Conservation (phyloP, 2,888 invertebrate species). For the Tromatobia lineatoria region DNA sequence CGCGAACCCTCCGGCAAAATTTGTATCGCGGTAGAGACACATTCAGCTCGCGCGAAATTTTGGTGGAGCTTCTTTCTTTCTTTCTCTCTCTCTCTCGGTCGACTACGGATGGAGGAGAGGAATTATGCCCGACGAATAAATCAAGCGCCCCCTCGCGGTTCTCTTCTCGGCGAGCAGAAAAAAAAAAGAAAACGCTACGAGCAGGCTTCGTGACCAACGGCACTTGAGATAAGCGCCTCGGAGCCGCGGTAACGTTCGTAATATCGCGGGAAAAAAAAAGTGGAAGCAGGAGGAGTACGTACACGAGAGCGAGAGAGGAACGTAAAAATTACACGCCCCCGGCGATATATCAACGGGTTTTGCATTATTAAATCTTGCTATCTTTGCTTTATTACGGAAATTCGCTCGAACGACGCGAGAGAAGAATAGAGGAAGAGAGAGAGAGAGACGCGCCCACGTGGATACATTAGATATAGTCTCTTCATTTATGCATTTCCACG, state of each 20-base stretch:
- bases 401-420: slow-evolving; percentile 44
- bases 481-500: slow-evolving; percentile 15
- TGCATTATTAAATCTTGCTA: slow-evolving; percentile 72
- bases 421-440: neutral
- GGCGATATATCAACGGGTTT: slow-evolving; percentile 69
- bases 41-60: slow-evolving; percentile 41
- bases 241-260: slow-evolving; percentile 65
- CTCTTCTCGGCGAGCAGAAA: slow-evolving; percentile 28
- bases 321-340: slow-evolving; percentile 67
- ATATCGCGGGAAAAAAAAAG: slow-evolving; percentile 63
- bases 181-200: slow-evolving; percentile 41
- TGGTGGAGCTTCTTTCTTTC: slow-evolving; percentile 27
- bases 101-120: slow-evolving; percentile 55
- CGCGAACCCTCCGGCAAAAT: slow-evolving; percentile 15
- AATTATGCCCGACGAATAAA: slow-evolving; percentile 70
- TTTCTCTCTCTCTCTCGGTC: slow-evolving; percentile 19
- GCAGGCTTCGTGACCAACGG: slow-evolving; percentile 70
- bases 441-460: slow-evolving; percentile 13
- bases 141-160: slow-evolving; percentile 60
- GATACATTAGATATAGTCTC: slow-evolving; percentile 12
- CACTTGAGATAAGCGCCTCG: slow-evolving; percentile 71
- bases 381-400: slow-evolving; percentile 68
- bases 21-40: slow-evolving; percentile 18
- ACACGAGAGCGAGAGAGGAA: slow-evolving; percentile 48
- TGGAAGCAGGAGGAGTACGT: slow-evolving; percentile 40